Conservation (phyloP, 2,888 invertebrate genomes). For the Coenonympha glycerion region DNA sequence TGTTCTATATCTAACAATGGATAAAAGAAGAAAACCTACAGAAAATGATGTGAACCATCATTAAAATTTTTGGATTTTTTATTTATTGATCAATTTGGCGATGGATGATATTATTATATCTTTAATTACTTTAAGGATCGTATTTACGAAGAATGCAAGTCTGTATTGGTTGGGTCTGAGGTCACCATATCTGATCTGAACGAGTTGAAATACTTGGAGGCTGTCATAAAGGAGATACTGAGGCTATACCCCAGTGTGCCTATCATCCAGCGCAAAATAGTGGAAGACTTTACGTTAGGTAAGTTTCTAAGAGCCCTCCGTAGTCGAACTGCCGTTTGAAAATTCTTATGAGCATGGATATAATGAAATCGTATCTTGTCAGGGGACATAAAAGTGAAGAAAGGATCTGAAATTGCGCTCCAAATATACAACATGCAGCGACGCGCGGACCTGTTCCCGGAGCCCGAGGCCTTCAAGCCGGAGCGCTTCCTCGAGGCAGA, state of each 20-base stretch:
- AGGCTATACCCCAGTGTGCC: slow-evolving; percentile 81
- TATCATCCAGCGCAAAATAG: slow-evolving; percentile 75
- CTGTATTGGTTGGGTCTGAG: slow-evolving; percentile 50
- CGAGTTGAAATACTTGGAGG: slow-evolving; percentile 80
- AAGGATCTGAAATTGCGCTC: slow-evolving; percentile 63
- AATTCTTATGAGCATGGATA: too few relatives aligned
- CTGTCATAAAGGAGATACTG: slow-evolving; percentile 81
- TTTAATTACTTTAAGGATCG: slow-evolving; percentile 50
- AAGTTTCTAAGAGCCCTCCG: too few relatives aligned
- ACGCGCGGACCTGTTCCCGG: slow-evolving; percentile 76
- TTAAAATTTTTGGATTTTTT: too few relatives aligned
- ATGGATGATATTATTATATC: too few relatives aligned
- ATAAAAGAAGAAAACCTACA: too few relatives aligned
- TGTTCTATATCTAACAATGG: too few relatives aligned
- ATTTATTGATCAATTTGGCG: too few relatives aligned
- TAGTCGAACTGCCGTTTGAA: too few relatives aligned
- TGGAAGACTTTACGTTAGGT: slow-evolving; percentile 74
- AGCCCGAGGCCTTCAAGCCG: slow-evolving; percentile 81
- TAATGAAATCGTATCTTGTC: too few relatives aligned
- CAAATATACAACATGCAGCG: slow-evolving; percentile 79
- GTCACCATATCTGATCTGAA: slow-evolving; percentile 74
- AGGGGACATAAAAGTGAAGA: slow-evolving; percentile 66
- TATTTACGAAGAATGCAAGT: slow-evolving; percentile 56
- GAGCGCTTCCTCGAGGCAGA: slow-evolving; percentile 76
- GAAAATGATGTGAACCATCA: too few relatives aligned